Evolutionary conservation across 2,797 vertebrate species (phyloP).

Genomic region (Catostomus latipinnis): DNA sequence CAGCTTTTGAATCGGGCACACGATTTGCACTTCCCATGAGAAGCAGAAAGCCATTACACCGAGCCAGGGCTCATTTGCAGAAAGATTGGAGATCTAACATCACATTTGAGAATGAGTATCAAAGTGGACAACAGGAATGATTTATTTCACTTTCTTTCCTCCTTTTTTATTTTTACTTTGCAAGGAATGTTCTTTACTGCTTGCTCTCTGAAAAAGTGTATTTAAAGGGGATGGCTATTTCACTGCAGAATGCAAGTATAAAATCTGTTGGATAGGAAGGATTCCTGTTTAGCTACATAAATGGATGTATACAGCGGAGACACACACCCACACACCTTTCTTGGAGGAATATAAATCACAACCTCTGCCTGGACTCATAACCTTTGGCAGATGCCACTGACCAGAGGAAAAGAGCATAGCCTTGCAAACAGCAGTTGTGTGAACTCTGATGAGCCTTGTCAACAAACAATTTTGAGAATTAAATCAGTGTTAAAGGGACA

Average conservation of each 20-base stretch:
- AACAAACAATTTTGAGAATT: constrained; percentile 30
- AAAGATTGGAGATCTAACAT: constrained; percentile 82
- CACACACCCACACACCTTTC: constrained; percentile 57
- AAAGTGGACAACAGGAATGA: constrained; percentile 78
- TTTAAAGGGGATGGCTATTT: constrained; percentile 77
- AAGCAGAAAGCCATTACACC: constrained; percentile 81
- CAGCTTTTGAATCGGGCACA: constrained; percentile 75
- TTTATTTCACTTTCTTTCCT: constrained; percentile 77
- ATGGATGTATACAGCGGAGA: constrained; percentile 54
- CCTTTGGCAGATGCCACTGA: constrained; percentile 53
- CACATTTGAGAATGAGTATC: constrained; percentile 75
- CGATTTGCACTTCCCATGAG: constrained; percentile 78
- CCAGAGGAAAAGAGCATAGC: constrained; percentile 31
- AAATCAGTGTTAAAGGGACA: not conserved
- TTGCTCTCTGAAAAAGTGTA: constrained; percentile 70
- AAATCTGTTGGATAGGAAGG: not conserved
- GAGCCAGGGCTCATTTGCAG: constrained; percentile 83
- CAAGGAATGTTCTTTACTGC: constrained; percentile 59
- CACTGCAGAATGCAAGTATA: constrained; percentile 64
- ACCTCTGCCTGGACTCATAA: constrained; percentile 59
- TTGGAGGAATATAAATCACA: constrained; percentile 55
- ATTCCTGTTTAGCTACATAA: constrained; percentile 1
- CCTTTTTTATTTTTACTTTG: constrained; percentile 68
- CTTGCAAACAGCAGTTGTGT: constrained; percentile 49
- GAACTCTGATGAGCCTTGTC: constrained; percentile 44